Evolutionary conservation across 2,113 vertebrate genomes (phyloP), one percentile per base, ranked within the genome.

Genomic region (Phasianus colchicus): DNA sequence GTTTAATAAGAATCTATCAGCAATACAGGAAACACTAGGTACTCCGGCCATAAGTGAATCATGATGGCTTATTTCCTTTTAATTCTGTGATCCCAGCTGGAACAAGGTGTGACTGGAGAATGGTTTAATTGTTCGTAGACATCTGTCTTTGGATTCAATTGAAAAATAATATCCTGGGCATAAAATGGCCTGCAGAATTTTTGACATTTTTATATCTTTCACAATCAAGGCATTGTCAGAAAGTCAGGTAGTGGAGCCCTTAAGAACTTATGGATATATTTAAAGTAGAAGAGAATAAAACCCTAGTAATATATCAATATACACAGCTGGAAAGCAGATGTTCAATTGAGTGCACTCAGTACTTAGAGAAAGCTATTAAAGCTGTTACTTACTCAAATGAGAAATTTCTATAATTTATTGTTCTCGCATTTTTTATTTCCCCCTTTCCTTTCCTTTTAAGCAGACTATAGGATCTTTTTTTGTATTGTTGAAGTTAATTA

Each of bases 311-410:
- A 98, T 97, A 97, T 98, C 98, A 98, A 96, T 95, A 89, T 86
- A 79, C 89, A 96, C 98, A 98, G 97, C 98, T 98, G 98, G 97
- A 95, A 97, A 97, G 97, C 98, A 98, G 97, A 98, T 98, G 98
- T 98, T 97, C 97, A 96, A 89, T 22, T 90, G 92, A 96, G 92
- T 93, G 95, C 93, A 96, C 94, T 97, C 90, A 97, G 77, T 97
- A 96, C 93, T 97, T 97, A 96, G 91, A 97, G 86, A 97, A 97
- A 97, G 93, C 94, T 96, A 97, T 97, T 98, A 97, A 98, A 97
- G 30, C 83, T 96, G 90, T 96, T 97, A 96, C 95, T 97, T 95
- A 96, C 96, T 97, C 96, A 97, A 96, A 98, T 95, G 97, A 98
- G 94, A 97, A 97, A 88, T 96, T 84, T 93, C 74, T 92, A 38